Conservation (phyloP, 1,140 invertebrate species). For the Drosophila pandora region DNA sequence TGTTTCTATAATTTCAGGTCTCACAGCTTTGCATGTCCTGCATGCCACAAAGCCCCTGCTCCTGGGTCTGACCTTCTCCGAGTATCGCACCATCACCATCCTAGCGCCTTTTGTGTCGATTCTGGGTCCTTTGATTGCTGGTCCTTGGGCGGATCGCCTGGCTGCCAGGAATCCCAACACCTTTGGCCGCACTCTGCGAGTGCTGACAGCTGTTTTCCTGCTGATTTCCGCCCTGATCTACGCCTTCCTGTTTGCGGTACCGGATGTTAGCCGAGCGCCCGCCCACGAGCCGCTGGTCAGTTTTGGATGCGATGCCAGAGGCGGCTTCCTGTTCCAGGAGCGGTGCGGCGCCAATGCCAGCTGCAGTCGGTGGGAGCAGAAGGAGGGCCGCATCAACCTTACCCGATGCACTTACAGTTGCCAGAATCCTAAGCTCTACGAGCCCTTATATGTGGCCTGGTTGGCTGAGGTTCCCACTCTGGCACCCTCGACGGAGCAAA, state of each 20-base stretch:
- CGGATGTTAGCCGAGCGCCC: slow-evolving; percentile 85
- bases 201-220: slow-evolving; percentile 88
- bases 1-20: slow-evolving; percentile 84
- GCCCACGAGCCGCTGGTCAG: slow-evolving; percentile 86
- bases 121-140: slow-evolving; percentile 88
- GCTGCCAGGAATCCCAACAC: slow-evolving; percentile 80
- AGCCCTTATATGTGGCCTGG: slow-evolving; percentile 74
- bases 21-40: slow-evolving; percentile 90
- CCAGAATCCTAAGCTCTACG: slow-evolving; percentile 81
- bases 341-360: slow-evolving; percentile 86
- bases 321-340: slow-evolving; percentile 88
- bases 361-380: slow-evolving; percentile 88
- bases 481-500: slow-evolving; percentile 69
- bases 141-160: slow-evolving; percentile 88
- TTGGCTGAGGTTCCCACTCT: slow-evolving; percentile 57
- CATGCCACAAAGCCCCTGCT: slow-evolving; percentile 89
- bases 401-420: slow-evolving; percentile 87
- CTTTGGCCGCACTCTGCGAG: slow-evolving; percentile 84
- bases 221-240: slow-evolving; percentile 88
- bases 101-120: slow-evolving; percentile 89
- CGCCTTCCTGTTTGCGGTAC: slow-evolving; percentile 87
- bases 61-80: slow-evolving; percentile 88
- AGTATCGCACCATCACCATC: slow-evolving; percentile 89
- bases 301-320: slow-evolving; percentile 88
- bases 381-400: slow-evolving; percentile 85